phyloP scores from a whole-genome alignment of 2,113 vertebrate genomes.

The Cyprinus carpio region DNA sequence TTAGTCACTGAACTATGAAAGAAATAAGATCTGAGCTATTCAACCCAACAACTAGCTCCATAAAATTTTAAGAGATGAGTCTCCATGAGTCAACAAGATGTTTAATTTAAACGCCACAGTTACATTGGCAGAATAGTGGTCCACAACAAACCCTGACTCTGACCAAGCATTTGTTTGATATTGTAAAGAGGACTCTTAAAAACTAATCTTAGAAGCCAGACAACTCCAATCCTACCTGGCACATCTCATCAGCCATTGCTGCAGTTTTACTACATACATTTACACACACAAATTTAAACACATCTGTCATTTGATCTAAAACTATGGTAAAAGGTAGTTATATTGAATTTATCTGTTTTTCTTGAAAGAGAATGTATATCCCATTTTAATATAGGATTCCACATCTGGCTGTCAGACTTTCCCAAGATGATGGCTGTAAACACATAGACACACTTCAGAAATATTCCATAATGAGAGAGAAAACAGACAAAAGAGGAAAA shows the following conservation, averaged over 20 bases:
- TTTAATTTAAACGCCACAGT: not conserved
- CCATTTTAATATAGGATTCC: slow-evolving; percentile 33
- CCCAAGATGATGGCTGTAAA: slow-evolving; percentile 60
- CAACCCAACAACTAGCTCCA: not conserved
- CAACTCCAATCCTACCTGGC: not conserved
- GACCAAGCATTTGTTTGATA: not conserved
- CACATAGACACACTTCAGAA: slow-evolving; percentile 20
- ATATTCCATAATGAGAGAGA: slow-evolving; percentile 43
- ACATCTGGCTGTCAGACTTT: slow-evolving; percentile 73
- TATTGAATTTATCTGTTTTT: slow-evolving; percentile 57
- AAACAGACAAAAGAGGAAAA: not conserved
- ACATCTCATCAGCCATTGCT: not conserved
- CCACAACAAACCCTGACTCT: not conserved
- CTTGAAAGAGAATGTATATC: slow-evolving; percentile 58
- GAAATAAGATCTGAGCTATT: slow-evolving; percentile 4
- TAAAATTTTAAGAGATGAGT: slow-evolving; percentile 4
- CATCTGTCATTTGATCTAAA: slow-evolving; percentile 8
- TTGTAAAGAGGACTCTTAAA: not conserved
- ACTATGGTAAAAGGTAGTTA: not conserved
- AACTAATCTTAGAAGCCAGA: not conserved
- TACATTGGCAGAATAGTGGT: not conserved
- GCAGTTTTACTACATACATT: not conserved
- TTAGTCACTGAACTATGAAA: not conserved
- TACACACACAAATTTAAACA: not conserved
- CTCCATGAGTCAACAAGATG: not conserved